Evolutionary conservation across 2,797 vertebrate species (phyloP), one percentile per base, ranked within the genome.

Genomic region (Pterois miles): DNA sequence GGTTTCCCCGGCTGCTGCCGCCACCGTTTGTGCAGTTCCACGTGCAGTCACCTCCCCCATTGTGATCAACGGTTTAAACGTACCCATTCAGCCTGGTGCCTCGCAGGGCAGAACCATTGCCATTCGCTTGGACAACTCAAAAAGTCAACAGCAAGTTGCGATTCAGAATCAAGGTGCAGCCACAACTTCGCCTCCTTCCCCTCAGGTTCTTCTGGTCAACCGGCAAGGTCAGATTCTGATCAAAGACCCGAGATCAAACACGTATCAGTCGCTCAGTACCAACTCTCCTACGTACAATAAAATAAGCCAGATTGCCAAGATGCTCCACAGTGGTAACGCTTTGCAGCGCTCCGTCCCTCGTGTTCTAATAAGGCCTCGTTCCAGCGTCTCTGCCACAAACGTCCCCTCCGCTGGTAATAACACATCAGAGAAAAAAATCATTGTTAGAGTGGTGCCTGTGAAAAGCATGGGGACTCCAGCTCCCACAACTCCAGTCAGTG

Each of bases 201-300:
- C 93, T 13, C 96, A 96, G 71, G 94, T 96, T 68, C 92, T 97
- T 34, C 93, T 97, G 4, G 94, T 97, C 58, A 98, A 97, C 90
- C 93, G 96, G 16, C 89, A 96, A 43, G 96, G 96, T n/a, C 97
- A 96, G 83, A 95, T 98, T 78, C 95, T 98, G 20, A 86, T 96
- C 78, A 98, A 97, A 92, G 94, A 97, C 88, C 91, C 92, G 0
- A 90, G 84, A 62, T 89, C 91, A 6, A 95, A 96, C 89, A 96
- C 93, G 0, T 96, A 92, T 50, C 95, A 96, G 71, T 27, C 89
- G 0, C 83, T 95, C 43, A 85, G 20, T 52, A 9, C 92, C 4
- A 94, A 90, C 65, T 94, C 94, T 1, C 93, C 94, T 0, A 74
- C 94, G 1, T 94, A 95, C 64, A 92, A 31, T 59, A 93, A 87